phyloP scores from a whole-genome alignment of 2,797 vertebrate species.

The Lithobates sylvaticus region DNA sequence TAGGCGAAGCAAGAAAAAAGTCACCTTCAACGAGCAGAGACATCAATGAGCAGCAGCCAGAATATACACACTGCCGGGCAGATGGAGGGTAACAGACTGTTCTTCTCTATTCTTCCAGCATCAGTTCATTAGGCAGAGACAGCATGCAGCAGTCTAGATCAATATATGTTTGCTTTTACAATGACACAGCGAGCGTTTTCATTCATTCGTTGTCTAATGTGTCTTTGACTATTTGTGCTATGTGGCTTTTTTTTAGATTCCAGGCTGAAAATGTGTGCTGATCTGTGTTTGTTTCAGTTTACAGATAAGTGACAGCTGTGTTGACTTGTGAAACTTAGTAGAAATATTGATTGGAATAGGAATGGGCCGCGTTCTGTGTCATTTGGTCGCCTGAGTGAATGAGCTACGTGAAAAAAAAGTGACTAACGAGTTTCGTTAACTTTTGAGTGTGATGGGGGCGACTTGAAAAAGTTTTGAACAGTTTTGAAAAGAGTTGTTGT shows the following conservation, averaged over 20 bases:
- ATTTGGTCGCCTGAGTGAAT: background rate
- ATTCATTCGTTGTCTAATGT: slow-evolving; percentile 9
- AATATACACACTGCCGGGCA: slow-evolving; percentile 32
- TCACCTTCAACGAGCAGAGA: slow-evolving; percentile 49
- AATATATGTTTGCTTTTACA: slow-evolving; percentile 7
- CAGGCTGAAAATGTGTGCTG: background rate
- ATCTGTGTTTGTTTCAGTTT: background rate
- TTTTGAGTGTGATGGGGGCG: background rate
- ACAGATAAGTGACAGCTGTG: background rate
- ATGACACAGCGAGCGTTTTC: background rate
- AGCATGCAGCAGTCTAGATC: slow-evolving; percentile 31
- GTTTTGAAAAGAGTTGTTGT: background rate
- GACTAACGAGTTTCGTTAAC: background rate
- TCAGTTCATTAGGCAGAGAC: slow-evolving; percentile 44
- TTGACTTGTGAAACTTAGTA: background rate
- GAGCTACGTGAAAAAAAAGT: too few species aligned
- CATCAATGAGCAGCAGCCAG: slow-evolving; percentile 54
- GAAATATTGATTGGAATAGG: background rate
- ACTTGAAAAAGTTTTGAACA: background rate
- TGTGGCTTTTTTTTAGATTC: background rate
- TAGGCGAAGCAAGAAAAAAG: slow-evolving; percentile 46
- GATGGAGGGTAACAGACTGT: slow-evolving; percentile 57
- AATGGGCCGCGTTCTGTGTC: background rate
- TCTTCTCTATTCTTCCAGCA: slow-evolving; percentile 43
- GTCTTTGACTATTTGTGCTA: background rate